Evolutionary conservation across 64 coral and sea anemone species (phyloP), one percentile per base, ranked within the genome.

Genomic region (Actinia tenebrosa): DNA sequence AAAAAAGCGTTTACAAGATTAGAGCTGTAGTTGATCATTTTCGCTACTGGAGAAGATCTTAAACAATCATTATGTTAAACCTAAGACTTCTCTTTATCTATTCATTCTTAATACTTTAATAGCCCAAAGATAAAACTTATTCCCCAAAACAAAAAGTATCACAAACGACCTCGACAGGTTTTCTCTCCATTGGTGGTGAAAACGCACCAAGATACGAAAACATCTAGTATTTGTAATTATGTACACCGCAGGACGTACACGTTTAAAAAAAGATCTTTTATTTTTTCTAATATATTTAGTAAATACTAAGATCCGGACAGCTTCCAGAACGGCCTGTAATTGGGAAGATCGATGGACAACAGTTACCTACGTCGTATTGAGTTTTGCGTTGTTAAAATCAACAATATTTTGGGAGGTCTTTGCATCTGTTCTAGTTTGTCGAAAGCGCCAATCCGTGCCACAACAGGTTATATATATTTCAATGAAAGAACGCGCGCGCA

Each of bases 61-160:
- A 75, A 75, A 75, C 69, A 75, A 75, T 25, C 25, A 75, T 75
- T 75, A 75, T 42, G 69, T 75, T 75, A 27, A 15, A 75, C 69
- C 69, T 25, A 75, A 75, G 69, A 75, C 27, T 75, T 25, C 26
- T 75, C 26, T 9, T 75, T 75, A 75, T 75, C 69, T 30, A 75
- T 75, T 75, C 23, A 75, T 75, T 30, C 69, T 75, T 75, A 75
- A 75, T 75, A 75, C 69, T 42, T 75, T 75, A 75, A 75, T 75
- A 75, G 69, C 69, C 69, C 26, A 75, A 75, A 75, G 69, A 75
- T 75, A 75, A 75, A 75, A 75, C n/a, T 75, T 75, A 75, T 75
- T 75, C 69, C 13, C 22, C 23, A 75, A 10, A 75, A 75, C 69
- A 75, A 75, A 75, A 75, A 30, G 69, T 75, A 30, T 75, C 69